phyloP scores from a whole-genome alignment of 2,888 invertebrate species.

The Meta bourneti region DNA sequence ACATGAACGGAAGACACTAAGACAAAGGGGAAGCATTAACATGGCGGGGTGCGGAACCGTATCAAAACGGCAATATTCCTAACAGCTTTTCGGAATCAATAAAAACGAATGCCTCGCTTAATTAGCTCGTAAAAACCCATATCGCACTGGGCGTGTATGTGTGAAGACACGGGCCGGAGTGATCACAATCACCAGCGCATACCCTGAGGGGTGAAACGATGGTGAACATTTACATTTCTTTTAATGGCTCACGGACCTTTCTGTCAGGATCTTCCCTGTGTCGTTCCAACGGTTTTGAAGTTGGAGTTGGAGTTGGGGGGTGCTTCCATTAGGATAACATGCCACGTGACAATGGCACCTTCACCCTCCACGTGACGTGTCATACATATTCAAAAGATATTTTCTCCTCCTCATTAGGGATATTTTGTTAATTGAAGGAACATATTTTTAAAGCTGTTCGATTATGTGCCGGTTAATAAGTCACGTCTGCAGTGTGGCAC shows the following conservation, averaged over 20 bases:
- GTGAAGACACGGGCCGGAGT: not conserved
- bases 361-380: conserved; percentile 21
- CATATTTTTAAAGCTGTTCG: conserved; percentile 39
- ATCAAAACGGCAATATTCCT: conserved; percentile 10
- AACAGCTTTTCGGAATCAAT: conserved; percentile 33
- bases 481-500: conserved; percentile 8
- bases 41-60: not conserved
- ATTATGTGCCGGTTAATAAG: conserved; percentile 45
- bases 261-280: not conserved
- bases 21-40: not conserved
- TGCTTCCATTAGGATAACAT: conserved; percentile 52
- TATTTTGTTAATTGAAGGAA: conserved; percentile 65
- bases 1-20: not conserved
- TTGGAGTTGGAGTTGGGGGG: no score
- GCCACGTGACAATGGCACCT: conserved; percentile 52
- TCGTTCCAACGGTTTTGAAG: not conserved
- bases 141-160: not conserved
- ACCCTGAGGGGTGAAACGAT: not conserved
- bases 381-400: conserved; percentile 65
- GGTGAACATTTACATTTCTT: conserved; percentile 42
- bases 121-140: conserved; percentile 58
- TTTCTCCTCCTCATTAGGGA: conserved; percentile 52
- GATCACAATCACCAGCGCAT: not conserved
- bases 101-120: conserved; percentile 47
- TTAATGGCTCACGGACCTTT: conserved; percentile 28